Evolutionary conservation across 2,113 vertebrate genomes (phyloP).

Genomic region (Lates calcarifer): DNA sequence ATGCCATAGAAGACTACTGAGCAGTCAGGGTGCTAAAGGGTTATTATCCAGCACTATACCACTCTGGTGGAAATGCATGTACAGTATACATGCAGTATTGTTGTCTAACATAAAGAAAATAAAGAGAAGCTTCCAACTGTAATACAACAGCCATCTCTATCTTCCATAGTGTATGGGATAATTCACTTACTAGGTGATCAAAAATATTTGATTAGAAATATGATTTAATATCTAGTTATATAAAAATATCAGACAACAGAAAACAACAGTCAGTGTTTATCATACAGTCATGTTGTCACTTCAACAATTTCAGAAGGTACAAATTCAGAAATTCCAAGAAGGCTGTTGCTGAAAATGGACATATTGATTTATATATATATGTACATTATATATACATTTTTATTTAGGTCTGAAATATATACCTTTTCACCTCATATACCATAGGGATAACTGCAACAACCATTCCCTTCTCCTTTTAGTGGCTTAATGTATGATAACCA

Average conservation of each 20-base stretch:
- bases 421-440: no score
- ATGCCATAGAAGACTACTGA: slow-evolving; percentile 65
- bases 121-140: slow-evolving; percentile 63
- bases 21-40: slow-evolving; percentile 65
- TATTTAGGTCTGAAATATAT: no score
- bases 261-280: not conserved
- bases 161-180: not conserved
- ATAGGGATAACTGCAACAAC: no score
- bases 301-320: no score
- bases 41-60: slow-evolving; percentile 66
- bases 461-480: no score
- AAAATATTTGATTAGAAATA: not conserved
- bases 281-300: not conserved
- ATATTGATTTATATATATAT: no score
- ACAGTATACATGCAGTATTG: slow-evolving; percentile 54
- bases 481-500: no score
- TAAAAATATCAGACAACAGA: not conserved
- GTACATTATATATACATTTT: no score
- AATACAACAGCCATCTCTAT: slow-evolving; percentile 7
- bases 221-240: not conserved
- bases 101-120: slow-evolving; percentile 58
- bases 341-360: no score
- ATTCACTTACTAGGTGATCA: not conserved
- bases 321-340: no score
- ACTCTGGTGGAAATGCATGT: slow-evolving; percentile 47